These are phyloP conservation scores for Diglossa cyanea DNA, from an alignment of 2,797 vertebrate genomes.

Conservation along the genomic window DNA sequence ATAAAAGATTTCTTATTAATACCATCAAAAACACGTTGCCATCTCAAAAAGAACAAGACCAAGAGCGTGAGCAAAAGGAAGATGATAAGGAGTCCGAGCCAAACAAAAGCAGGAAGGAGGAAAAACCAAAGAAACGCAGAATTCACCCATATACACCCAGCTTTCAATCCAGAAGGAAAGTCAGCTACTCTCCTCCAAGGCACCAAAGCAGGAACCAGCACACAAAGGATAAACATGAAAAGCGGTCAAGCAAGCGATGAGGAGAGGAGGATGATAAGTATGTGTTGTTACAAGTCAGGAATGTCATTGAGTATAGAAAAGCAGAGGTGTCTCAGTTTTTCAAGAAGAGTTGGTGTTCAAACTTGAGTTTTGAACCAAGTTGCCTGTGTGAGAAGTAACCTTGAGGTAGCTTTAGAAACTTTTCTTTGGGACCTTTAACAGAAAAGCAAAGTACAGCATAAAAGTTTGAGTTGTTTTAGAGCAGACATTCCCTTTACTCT, in stretches of 20 bases:
- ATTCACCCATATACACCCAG: constrained; percentile 72
- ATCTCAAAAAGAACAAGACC: constrained; percentile 75
- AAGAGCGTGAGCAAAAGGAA: constrained; percentile 68
- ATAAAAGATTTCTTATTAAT: constrained; percentile 97
- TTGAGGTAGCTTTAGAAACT: background rate
- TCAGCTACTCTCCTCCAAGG: constrained; percentile 67
- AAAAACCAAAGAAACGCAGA: constrained; percentile 70
- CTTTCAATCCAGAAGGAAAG: constrained; percentile 59
- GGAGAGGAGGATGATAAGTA: background rate
- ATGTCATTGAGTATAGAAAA: background rate
- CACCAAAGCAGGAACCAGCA: constrained; percentile 64
- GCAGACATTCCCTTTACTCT: background rate
- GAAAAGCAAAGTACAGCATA: background rate
- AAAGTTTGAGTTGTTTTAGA: background rate
- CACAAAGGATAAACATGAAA: constrained; percentile 68
- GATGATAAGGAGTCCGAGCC: constrained; percentile 60
- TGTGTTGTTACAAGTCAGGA: background rate
- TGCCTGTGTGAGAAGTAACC: constrained; percentile 12
- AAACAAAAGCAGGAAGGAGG: constrained; percentile 71
- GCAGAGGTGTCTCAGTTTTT: background rate
- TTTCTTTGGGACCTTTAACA: background rate
- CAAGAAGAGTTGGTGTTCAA: background rate
- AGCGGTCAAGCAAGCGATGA: constrained; percentile 64
- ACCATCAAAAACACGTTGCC: constrained; percentile 88
- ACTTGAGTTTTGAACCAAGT: background rate